Conservation (phyloP, 2,888 invertebrate species). For the Agrotis exclamationis region DNA sequence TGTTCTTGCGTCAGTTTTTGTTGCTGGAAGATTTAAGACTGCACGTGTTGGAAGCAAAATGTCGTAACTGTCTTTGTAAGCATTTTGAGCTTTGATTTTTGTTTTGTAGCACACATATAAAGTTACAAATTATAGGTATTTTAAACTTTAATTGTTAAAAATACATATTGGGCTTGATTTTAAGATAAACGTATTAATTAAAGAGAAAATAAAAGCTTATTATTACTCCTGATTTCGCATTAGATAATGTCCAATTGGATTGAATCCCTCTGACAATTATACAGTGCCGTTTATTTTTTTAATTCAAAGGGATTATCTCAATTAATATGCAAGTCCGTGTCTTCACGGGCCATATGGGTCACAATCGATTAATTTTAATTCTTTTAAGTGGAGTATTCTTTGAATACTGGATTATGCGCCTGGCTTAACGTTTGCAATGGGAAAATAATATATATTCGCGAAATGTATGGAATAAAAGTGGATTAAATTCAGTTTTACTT, state of each 20-base stretch:
- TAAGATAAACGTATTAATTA: not conserved
- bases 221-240: constrained; percentile 5
- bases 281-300: constrained; percentile 42
- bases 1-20: constrained; percentile 53
- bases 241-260: constrained; percentile 11
- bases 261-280: constrained; percentile 20
- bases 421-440: constrained; percentile 37
- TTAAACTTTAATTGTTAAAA: too few relatives aligned
- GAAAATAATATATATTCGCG: constrained; percentile 45
- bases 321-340: constrained; percentile 68
- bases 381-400: constrained; percentile 66
- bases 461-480: not conserved
- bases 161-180: too few relatives aligned
- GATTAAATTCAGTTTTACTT: not conserved
- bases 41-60: not conserved
- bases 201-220: not conserved
- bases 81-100: too few relatives aligned
- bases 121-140: too few relatives aligned
- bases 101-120: too few relatives aligned
- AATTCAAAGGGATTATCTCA: constrained; percentile 66
- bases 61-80: not conserved
- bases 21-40: constrained; percentile 29
- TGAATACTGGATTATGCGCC: constrained; percentile 52
- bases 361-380: constrained; percentile 69
- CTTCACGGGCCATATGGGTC: constrained; percentile 65